These are phyloP conservation scores for Dinothrombium tinctorium DNA, from an alignment of 1,140 invertebrate genomes.

Conservation along the genomic window DNA sequence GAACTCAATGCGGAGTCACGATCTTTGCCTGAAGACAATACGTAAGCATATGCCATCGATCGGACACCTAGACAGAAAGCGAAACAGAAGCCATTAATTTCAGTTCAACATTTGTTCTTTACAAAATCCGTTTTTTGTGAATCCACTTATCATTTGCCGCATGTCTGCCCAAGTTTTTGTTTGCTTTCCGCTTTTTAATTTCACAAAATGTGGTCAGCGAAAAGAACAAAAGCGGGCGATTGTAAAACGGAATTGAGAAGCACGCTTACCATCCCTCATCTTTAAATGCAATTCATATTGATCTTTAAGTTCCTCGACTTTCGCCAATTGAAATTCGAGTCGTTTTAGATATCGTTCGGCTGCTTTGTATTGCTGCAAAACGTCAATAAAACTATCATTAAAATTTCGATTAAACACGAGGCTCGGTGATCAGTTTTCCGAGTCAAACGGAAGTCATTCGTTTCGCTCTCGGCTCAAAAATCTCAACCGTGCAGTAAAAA, in stretches of 20 bases:
- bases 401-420: background rate
- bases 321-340: constrained; percentile 28
- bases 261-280: constrained; percentile 25
- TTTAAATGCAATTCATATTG: constrained; percentile 27
- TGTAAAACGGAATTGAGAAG: background rate
- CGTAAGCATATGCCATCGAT: constrained; percentile 28
- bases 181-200: too few species aligned
- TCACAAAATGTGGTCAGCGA: too few species aligned
- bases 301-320: constrained; percentile 29
- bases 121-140: background rate
- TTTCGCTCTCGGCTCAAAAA: too few species aligned
- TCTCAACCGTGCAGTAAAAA: too few species aligned
- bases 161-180: too few species aligned
- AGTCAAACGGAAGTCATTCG: background rate
- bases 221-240: background rate
- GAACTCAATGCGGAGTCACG: constrained; percentile 25
- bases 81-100: background rate
- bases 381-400: background rate
- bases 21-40: constrained; percentile 23
- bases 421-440: background rate
- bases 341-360: constrained; percentile 27
- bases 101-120: background rate
- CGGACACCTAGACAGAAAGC: constrained; percentile 20
- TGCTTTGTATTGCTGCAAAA: constrained; percentile 25
- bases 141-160: background rate